Evolutionary conservation across 2,113 vertebrate genomes (phyloP), one percentile per base, ranked within the genome.

Genomic region (Epinephelus lanceolatus): DNA sequence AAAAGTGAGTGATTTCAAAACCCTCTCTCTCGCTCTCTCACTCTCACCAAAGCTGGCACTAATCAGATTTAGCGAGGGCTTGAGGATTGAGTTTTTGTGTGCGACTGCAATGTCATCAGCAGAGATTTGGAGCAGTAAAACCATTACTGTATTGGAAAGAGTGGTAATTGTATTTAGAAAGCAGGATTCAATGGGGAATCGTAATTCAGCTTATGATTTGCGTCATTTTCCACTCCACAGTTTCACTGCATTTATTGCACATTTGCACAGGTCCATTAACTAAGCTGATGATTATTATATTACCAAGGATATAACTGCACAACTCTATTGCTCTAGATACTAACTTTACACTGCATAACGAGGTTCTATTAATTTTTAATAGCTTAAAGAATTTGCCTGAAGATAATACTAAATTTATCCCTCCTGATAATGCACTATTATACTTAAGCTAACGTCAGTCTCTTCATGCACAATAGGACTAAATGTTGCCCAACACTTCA

Each of bases 251-350:
- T 88, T 92, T 89, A 89, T 79, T 82, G 81, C 86, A 88, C 87
- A 83, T 88, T 77, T 84, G 82, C 79, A 65, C 67, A 37, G 89
- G 84, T 79, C 81, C 85, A 92, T 93, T 92, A 92, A 88, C 84
- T 91, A 75, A 85, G 84, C 78, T 88, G 83, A 92, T 89, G 81
- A 91, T 92, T 88, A 89, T 88, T 90, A 71, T 88, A 85, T 90
- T 87, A 87, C 78, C 52, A 37, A 67, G 73, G 83, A 81, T 78
- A 80, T 80, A 86, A 86, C 80, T 73, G 86, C 71, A 69, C 76
- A 57, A 15, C 86, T 88, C 71, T 72, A 53, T 80, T 66, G 37
- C 86, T 76, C 37, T 63, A 80, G 68, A 91, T 88, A 86, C 82
- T 83, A 76, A 80, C 87, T 88, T 91, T 83, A 83, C 52, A 76